phyloP scores from a whole-genome alignment of 1,140 invertebrate genomes.

The Periplaneta americana region DNA sequence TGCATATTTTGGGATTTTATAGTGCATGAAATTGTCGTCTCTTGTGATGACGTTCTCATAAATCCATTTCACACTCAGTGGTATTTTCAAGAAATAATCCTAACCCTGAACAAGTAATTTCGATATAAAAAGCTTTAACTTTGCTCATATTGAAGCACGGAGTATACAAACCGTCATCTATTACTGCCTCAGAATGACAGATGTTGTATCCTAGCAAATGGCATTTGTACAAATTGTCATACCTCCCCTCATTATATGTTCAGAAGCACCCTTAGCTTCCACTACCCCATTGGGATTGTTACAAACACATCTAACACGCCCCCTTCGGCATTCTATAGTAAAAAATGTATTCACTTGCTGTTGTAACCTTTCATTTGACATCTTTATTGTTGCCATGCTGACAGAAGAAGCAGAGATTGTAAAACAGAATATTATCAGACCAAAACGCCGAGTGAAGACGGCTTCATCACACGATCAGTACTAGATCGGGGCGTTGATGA shows the following conservation, averaged over 20 bases:
- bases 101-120: too few relatives aligned
- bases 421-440: background rate
- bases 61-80: too few relatives aligned
- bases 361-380: too few relatives aligned
- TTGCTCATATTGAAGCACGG: too few relatives aligned
- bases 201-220: background rate
- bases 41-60: too few relatives aligned
- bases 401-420: background rate
- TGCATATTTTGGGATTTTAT: too few relatives aligned
- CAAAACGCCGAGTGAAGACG: too few relatives aligned
- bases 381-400: background rate
- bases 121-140: too few relatives aligned
- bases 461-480: background rate
- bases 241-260: background rate
- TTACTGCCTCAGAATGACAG: too few relatives aligned
- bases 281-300: background rate
- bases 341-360: background rate
- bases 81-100: too few relatives aligned
- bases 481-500: background rate
- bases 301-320: background rate
- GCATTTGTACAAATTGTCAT: background rate
- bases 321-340: background rate
- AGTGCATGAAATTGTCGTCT: too few relatives aligned
- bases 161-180: too few relatives aligned
- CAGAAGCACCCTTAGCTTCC: background rate